Percentiles rank a stretch among this genome's conserved stretches.
These are phyloP conservation scores for Strongylocentrotus purpuratus DNA, from an alignment of 35 echinoderm and acorn worm genomes.

Conservation along the genomic window DNA sequence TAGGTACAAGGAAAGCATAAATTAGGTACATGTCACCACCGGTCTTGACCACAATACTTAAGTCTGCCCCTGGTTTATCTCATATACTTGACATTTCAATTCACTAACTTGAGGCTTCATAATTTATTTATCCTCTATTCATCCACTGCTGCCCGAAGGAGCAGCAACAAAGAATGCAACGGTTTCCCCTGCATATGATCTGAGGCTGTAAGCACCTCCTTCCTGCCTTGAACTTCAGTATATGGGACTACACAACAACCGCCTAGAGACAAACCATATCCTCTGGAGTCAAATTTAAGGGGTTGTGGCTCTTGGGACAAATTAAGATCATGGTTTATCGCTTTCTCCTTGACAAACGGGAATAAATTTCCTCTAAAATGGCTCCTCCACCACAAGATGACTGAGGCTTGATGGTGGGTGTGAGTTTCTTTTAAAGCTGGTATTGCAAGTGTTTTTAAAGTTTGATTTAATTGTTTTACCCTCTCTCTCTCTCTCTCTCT, in stretches of 20 bases:
- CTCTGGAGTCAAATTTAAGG: slow-evolving; percentile 22
- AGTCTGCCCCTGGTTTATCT: not conserved
- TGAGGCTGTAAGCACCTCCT: not conserved
- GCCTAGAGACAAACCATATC: slow-evolving; percentile 23
- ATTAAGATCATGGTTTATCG: slow-evolving; percentile 41
- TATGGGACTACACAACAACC: slow-evolving; percentile 9
- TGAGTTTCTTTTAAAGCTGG: slow-evolving; percentile 7
- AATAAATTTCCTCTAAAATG: not conserved
- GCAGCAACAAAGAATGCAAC: slow-evolving; percentile 14
- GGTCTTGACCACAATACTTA: slow-evolving; percentile 18
- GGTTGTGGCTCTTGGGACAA: not conserved
- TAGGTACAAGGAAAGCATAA: slow-evolving; percentile 33
- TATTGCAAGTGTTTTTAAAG: not conserved
- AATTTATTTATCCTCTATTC: slow-evolving; percentile 36
- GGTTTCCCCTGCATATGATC: slow-evolving; percentile 18
- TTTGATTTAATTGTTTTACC: slow-evolving; percentile 11
- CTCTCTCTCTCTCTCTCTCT: not conserved
- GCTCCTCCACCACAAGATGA: slow-evolving; percentile 14
- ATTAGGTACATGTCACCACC: not conserved
- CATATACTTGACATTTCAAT: slow-evolving; percentile 27
- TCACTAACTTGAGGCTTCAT: not conserved
- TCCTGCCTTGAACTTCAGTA: slow-evolving; percentile 53
- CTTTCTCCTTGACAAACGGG: slow-evolving; percentile 43
- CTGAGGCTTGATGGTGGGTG: not conserved
- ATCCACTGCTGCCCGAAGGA: not conserved